phyloP scores from a whole-genome alignment of 2,113 vertebrate species.

The Pygoscelis adeliae region DNA sequence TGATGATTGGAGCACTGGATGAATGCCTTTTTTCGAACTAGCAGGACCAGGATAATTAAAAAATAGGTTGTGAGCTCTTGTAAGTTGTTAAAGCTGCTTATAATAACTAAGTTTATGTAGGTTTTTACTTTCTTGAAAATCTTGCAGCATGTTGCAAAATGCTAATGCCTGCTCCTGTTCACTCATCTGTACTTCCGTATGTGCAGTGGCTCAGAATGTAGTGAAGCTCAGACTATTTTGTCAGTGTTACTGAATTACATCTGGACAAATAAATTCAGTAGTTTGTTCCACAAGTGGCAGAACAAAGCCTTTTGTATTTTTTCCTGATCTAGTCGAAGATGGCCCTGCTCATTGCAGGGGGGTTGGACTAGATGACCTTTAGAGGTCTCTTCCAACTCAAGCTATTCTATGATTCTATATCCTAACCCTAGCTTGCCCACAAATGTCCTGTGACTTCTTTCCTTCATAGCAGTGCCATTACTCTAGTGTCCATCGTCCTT shows the following conservation, averaged over 20 bases:
- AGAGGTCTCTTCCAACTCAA: too few relatives aligned
- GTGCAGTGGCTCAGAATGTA: neutral
- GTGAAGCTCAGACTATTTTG: neutral
- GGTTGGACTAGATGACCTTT: too few relatives aligned
- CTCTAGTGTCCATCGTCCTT: accelerated
- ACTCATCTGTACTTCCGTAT: neutral
- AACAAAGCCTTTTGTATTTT: neutral
- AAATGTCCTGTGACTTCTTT: neutral
- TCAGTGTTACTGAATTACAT: neutral
- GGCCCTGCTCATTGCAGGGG: too few relatives aligned
- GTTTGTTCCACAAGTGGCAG: neutral
- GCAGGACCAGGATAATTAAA: neutral
- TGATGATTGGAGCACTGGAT: neutral
- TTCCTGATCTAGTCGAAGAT: too few relatives aligned
- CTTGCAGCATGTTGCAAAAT: neutral
- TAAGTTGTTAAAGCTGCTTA: neutral
- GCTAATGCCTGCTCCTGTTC: neutral
- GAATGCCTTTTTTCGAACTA: neutral
- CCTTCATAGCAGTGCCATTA: neutral
- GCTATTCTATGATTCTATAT: neutral
- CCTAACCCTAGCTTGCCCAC: neutral
- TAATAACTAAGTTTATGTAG: neutral
- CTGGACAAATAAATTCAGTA: neutral
- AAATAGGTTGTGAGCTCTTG: neutral
- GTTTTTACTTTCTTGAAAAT: neutral